Evolutionary conservation across 2,797 vertebrate genomes (phyloP), one percentile per base, ranked within the genome.

Genomic region (Characodon lateralis): DNA sequence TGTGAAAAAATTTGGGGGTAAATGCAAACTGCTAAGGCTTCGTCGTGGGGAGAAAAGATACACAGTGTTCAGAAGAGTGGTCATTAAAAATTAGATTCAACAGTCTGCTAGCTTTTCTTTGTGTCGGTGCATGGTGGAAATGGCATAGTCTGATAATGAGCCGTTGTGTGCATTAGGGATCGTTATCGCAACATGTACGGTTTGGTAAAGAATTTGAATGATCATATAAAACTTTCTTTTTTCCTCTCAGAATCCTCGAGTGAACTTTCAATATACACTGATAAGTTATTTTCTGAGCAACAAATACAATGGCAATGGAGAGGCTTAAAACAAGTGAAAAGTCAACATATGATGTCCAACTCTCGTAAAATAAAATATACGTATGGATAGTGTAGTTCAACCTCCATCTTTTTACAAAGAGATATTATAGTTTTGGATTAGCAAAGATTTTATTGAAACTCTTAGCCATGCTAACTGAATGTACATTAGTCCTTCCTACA

Each of bases 1-100:
- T 77, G 71, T 75, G 78, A 76, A 80, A 74, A 58, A 6, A 46
- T 77, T 72, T 53, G 0, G 86, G 82, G 80, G 79, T 84, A 63
- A 88, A 87, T 73, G 71, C 55, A 86, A 89, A 65, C 77, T 77
- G 81, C 90, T 92, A 93, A 94, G 94, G 93, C 93, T 89, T 93
- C 77, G 24, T 85, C 4, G 86, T 26, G 71, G 86, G 90, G 87
- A 72, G 39, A 76, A 72, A 78, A 81, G 86, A 90, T 85, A 92
- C 93, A 94, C 93, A 94, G 94, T 94, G 93, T 92, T 93, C 46
- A 83, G 88, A 87, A 91, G 72, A 90, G 85, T 87, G 71, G 81
- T 91, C 91, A 79, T 89, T 87, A 83, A 79, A 89, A 85, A 85
- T 85, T 83, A 73, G 85, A 87, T 93, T 93, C 85, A 94, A 94